Evolutionary conservation across 53 echinoderm and acorn worm genomes (phyloP).

Genomic region (Paracentrotus lividus): DNA sequence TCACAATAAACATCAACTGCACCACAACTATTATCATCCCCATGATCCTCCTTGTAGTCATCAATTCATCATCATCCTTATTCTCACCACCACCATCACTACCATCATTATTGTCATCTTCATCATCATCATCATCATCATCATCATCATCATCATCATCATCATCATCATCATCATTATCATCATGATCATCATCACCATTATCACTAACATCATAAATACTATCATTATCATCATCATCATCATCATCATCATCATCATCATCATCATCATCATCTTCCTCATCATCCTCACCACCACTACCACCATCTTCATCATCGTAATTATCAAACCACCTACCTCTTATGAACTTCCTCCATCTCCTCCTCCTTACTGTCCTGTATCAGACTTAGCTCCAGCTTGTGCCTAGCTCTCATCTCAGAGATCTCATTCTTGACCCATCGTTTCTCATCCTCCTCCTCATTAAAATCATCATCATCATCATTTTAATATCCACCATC

Average conservation of each 20-base stretch:
- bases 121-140: background rate
- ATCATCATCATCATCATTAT: background rate
- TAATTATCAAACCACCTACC: conserved; percentile 75
- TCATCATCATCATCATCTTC: background rate
- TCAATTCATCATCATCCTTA: too few species aligned
- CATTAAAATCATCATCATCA: background rate
- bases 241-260: conserved; percentile 6
- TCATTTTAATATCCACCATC: background rate
- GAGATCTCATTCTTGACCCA: conserved; percentile 97
- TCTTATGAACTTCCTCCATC: conserved; percentile 98
- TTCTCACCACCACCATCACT: too few species aligned
- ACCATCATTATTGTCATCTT: too few species aligned
- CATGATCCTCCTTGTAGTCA: too few species aligned
- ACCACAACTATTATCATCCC: too few species aligned
- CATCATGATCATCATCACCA: conserved; percentile 2
- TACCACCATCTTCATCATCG: background rate
- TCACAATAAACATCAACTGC: too few species aligned
- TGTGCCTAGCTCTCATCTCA: conserved; percentile 99
- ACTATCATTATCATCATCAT: background rate
- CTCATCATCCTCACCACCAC: background rate
- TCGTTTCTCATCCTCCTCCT: conserved; percentile 98
- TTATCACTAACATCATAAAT: background rate
- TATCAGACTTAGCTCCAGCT: conserved; percentile 92
- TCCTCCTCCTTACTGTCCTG: conserved; percentile 97
- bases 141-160: conserved; percentile 15